Percentiles rank a stretch among this genome's conserved stretches.
phyloP scores from a whole-genome alignment of 2,797 vertebrate species.

The Oreochromis grahami region DNA sequence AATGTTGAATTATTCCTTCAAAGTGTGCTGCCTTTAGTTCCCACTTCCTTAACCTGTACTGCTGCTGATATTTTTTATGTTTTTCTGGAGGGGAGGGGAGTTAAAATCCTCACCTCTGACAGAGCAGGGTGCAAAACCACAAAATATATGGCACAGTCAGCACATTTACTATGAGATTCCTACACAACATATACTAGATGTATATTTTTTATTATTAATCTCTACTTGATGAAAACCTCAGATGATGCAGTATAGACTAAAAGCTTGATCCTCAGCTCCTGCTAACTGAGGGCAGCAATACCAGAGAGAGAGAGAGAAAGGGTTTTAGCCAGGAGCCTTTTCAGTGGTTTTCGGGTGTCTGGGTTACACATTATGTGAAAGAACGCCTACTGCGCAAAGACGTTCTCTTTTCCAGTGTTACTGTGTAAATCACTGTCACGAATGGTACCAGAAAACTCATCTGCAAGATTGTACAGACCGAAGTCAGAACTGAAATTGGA shows the following conservation, averaged over 20 bases:
- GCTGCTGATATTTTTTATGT: slow-evolving; percentile 32
- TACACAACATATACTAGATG: slow-evolving; percentile 45
- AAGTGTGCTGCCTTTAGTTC: background rate
- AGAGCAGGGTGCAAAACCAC: slow-evolving; percentile 31
- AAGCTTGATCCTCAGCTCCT: background rate
- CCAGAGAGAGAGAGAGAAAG: background rate
- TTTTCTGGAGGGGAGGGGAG: background rate
- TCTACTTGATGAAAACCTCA: slow-evolving; percentile 49
- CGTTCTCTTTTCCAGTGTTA: slow-evolving; percentile 11
- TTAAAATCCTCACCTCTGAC: slow-evolving; percentile 7
- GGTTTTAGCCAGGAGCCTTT: background rate
- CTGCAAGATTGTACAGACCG: background rate
- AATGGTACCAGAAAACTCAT: slow-evolving; percentile 32
- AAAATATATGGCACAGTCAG: slow-evolving; percentile 32
- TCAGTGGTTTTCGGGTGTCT: background rate
- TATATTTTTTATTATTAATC: slow-evolving; percentile 52
- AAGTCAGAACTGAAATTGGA: background rate
- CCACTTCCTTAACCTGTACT: slow-evolving; percentile 11
- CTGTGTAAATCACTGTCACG: background rate
- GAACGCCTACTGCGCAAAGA: background rate
- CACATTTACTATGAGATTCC: slow-evolving; percentile 44
- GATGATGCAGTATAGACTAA: slow-evolving; percentile 29
- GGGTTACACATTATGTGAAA: background rate
- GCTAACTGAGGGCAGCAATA: background rate
- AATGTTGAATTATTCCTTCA: background rate